Conservation (phyloP, 2,888 invertebrate species). For the Atrina japonica region DNA sequence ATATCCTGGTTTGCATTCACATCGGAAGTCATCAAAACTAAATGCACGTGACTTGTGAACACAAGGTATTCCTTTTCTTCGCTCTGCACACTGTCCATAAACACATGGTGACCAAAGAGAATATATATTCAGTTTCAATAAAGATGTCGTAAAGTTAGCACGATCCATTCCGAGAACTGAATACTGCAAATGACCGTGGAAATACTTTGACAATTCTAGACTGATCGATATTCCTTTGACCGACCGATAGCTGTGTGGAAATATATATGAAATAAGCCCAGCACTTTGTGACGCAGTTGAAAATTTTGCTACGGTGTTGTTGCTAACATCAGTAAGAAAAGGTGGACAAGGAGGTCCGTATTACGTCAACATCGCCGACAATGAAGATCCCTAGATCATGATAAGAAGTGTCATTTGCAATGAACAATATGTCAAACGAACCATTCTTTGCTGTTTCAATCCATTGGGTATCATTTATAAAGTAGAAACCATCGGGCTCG, state of each 20-base stretch:
- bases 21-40: conserved; percentile 48
- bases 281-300: too few relatives aligned
- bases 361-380: conserved; percentile 34
- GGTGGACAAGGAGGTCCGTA: conserved; percentile 7
- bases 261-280: too few relatives aligned
- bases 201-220: conserved; percentile 13
- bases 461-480: conserved; percentile 13
- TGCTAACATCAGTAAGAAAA: neutral
- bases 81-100: conserved; percentile 48
- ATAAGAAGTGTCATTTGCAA: conserved; percentile 24
- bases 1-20: conserved; percentile 56
- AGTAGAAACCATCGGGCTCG: conserved; percentile 32
- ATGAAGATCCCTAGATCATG: conserved; percentile 34
- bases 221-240: neutral
- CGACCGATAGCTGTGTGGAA: neutral
- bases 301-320: neutral
- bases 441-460: conserved; percentile 1
- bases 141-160: conserved; percentile 21
- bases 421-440: conserved; percentile 10
- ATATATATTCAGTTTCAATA: conserved; percentile 19
- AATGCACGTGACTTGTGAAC: conserved; percentile 38
- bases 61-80: conserved; percentile 33
- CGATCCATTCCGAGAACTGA: conserved; percentile 23
- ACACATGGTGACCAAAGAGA: conserved; percentile 46
- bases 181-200: conserved; percentile 31